phyloP scores from a whole-genome alignment of 2,797 vertebrate genomes.

The Platalea minor region DNA sequence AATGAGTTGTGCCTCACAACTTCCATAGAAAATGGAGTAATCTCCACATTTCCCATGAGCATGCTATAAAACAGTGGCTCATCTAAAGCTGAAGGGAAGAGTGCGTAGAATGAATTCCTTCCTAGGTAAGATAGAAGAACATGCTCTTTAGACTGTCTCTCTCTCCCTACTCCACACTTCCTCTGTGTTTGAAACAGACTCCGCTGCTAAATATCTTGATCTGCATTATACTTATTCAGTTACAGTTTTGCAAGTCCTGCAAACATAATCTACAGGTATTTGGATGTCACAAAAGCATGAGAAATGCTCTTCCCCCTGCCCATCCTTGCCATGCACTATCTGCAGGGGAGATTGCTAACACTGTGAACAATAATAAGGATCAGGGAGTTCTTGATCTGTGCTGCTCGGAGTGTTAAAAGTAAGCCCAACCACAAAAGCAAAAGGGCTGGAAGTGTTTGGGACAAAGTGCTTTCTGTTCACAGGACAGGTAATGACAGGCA shows the following conservation, averaged over 20 bases:
- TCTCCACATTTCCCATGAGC: neutral
- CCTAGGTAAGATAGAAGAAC: neutral
- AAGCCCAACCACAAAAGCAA: neutral
- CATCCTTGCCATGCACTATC: neutral
- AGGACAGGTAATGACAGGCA: neutral
- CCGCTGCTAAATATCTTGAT: neutral
- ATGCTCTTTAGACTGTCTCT: neutral
- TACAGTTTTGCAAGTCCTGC: neutral
- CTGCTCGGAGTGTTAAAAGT: neutral
- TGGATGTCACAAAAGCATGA: neutral
- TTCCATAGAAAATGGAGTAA: neutral
- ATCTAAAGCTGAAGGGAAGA: neutral
- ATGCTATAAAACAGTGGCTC: neutral
- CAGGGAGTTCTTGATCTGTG: accelerated
- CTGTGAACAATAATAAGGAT: neutral
- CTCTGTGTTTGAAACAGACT: neutral
- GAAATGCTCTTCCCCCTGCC: neutral
- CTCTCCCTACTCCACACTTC: neutral
- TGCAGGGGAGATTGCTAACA: neutral
- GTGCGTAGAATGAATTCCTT: neutral
- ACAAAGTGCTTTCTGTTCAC: neutral
- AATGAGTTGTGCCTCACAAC: neutral
- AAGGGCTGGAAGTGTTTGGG: neutral
- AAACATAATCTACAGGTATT: neutral
- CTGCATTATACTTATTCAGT: neutral